Conservation (phyloP, 2,113 vertebrate genomes). For the Sciurus niger region DNA sequence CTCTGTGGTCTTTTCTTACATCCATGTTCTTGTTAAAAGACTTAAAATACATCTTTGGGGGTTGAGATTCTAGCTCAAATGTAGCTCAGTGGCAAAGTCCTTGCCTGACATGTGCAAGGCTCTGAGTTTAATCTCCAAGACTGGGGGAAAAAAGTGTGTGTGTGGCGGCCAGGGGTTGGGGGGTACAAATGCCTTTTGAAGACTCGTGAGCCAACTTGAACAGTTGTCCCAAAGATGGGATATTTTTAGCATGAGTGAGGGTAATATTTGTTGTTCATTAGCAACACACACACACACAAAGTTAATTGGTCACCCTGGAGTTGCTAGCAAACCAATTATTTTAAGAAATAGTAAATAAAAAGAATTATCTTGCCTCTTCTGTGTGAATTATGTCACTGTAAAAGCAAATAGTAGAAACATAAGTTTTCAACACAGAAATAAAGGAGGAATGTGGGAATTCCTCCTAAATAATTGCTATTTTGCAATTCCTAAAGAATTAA, state of each 20-base stretch:
- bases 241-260: not conserved
- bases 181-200: not conserved
- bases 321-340: not conserved
- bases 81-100: too few species aligned
- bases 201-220: not conserved
- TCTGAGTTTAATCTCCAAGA: too few species aligned
- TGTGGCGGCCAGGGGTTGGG: too few species aligned
- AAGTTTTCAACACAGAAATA: slow-evolving; percentile 22
- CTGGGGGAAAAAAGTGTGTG: too few species aligned
- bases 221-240: not conserved
- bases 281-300: not conserved
- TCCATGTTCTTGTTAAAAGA: not conserved
- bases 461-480: not conserved
- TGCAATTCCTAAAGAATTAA: not conserved
- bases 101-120: too few species aligned
- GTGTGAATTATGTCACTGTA: not conserved
- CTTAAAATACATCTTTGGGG: not conserved
- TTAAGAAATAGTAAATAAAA: slow-evolving; percentile 38
- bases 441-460: not conserved
- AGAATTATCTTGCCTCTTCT: not conserved
- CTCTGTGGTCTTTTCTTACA: not conserved
- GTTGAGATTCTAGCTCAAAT: too few species aligned
- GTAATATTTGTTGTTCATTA: not conserved
- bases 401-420: slow-evolving; percentile 9
- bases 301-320: not conserved